A percentile compares a stretch with the other conserved stretches of the same genome.
These are phyloP conservation scores for Tychaedon coryphoeus DNA, from an alignment of 2,113 vertebrate genomes.

Conservation along the genomic window DNA sequence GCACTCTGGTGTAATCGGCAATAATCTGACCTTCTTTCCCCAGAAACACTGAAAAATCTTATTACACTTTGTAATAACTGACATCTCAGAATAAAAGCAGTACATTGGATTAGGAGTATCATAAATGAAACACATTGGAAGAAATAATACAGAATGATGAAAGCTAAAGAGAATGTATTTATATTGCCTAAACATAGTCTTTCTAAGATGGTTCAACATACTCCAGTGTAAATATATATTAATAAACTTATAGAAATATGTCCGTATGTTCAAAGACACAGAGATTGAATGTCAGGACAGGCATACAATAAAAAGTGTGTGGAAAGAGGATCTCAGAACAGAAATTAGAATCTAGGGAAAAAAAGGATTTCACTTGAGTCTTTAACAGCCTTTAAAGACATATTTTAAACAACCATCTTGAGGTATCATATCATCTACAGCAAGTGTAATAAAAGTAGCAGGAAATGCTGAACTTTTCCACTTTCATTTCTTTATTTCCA, in stretches of 20 bases:
- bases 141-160: background rate
- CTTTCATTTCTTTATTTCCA: background rate
- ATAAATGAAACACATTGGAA: background rate
- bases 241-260: background rate
- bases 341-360: background rate
- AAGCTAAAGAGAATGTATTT: background rate
- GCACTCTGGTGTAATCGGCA: constrained; percentile 31
- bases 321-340: background rate
- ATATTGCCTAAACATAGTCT: background rate
- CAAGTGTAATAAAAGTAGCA: background rate
- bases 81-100: background rate
- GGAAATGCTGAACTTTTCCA: background rate
- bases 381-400: background rate
- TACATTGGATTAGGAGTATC: background rate
- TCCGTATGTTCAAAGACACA: background rate
- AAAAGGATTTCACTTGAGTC: background rate
- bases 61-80: background rate
- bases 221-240: background rate
- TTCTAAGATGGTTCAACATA: background rate
- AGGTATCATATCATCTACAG: background rate
- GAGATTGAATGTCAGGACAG: background rate
- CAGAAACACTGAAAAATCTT: background rate
- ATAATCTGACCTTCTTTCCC: background rate
- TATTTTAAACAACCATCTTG: background rate
- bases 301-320: background rate